These are phyloP conservation scores for Serranus cabrilla DNA, from an alignment of 2,797 vertebrate species.

Conservation along the genomic window DNA sequence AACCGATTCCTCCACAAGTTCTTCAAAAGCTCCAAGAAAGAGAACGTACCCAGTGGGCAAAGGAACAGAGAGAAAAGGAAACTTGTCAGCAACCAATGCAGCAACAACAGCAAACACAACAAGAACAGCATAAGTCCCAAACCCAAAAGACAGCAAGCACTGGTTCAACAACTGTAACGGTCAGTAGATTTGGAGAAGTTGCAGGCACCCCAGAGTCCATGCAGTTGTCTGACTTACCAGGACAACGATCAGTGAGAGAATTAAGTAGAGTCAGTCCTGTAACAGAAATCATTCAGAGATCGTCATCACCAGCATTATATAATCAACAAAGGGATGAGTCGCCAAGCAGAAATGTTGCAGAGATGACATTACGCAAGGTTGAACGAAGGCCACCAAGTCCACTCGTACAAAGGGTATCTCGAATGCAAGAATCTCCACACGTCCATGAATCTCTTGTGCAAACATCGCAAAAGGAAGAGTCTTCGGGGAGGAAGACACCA, in stretches of 20 bases:
- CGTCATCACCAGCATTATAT: slow-evolving; percentile 77
- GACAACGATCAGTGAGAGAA: slow-evolving; percentile 79
- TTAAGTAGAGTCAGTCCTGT: slow-evolving; percentile 76
- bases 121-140: slow-evolving; percentile 57
- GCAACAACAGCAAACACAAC: slow-evolving; percentile 46
- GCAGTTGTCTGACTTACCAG: slow-evolving; percentile 84
- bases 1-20: slow-evolving; percentile 88
- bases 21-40: slow-evolving; percentile 87
- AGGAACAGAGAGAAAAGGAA: slow-evolving; percentile 78
- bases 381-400: slow-evolving; percentile 85
- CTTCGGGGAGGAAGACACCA: slow-evolving; percentile 76
- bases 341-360: slow-evolving; percentile 74
- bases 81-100: slow-evolving; percentile 66
- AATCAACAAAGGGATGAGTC: slow-evolving; percentile 73
- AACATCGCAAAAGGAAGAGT: slow-evolving; percentile 65
- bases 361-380: slow-evolving; percentile 81
- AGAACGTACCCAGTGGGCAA: slow-evolving; percentile 83
- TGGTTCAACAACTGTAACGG: slow-evolving; percentile 41
- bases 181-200: slow-evolving; percentile 68
- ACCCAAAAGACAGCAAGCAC: slow-evolving; percentile 67
- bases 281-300: slow-evolving; percentile 79
- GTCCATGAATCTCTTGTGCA: slow-evolving; percentile 62
- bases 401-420: slow-evolving; percentile 82
- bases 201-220: slow-evolving; percentile 81
- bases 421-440: slow-evolving; percentile 78